Evolutionary conservation across 2,113 vertebrate species (phyloP).

Genomic region (Mandrillus leucophaeus): DNA sequence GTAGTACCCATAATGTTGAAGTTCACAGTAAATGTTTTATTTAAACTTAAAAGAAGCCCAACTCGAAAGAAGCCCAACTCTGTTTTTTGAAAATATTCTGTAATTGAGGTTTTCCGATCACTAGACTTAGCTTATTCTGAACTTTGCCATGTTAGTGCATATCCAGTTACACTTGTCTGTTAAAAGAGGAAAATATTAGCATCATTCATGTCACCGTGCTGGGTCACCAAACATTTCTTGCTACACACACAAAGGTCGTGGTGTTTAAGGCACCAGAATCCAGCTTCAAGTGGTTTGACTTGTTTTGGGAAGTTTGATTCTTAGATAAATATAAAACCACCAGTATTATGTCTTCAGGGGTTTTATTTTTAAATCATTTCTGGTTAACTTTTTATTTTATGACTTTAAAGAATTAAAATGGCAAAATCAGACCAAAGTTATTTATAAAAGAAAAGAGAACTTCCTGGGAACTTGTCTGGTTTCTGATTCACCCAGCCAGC

Average conservation of each 20-base stretch:
- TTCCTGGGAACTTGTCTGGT: background rate
- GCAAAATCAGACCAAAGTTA: background rate
- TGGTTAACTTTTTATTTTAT: constrained; percentile 38
- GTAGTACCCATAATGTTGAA: background rate
- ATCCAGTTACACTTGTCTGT: background rate
- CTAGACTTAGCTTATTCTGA: background rate
- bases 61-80: background rate
- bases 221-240: background rate
- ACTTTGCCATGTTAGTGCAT: background rate
- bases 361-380: constrained; percentile 35
- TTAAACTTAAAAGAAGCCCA: background rate
- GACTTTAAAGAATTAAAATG: background rate
- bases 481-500: background rate
- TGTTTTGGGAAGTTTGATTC: background rate
- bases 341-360: background rate
- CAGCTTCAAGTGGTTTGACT: background rate
- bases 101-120: background rate
- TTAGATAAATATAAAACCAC: background rate
- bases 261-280: background rate
- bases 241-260: background rate
- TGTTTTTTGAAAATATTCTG: background rate
- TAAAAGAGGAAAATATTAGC: background rate
- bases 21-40: background rate
- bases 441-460: background rate
- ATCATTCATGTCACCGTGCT: background rate